These are phyloP conservation scores for Choloepus hoffmanni DNA, from an alignment of 2,113 vertebrate species.

Conservation along the genomic window DNA sequence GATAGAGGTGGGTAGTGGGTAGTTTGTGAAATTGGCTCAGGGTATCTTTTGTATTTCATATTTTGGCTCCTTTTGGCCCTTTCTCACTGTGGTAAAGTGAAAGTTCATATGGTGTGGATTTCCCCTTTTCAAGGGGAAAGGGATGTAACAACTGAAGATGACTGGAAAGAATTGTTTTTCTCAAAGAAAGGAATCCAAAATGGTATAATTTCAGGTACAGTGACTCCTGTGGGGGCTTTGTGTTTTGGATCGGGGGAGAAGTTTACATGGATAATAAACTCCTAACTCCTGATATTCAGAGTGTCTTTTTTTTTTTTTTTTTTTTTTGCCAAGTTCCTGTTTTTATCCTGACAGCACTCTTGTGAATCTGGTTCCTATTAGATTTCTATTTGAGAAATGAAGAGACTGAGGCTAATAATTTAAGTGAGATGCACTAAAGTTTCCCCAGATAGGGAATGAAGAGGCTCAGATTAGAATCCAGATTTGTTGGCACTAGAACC, in stretches of 20 bases:
- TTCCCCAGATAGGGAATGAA: not conserved
- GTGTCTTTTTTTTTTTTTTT: not conserved
- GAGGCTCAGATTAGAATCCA: not conserved
- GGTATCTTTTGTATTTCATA: not conserved
- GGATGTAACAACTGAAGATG: not conserved
- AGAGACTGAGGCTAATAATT: not conserved
- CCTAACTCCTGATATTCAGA: not conserved
- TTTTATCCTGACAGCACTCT: not conserved
- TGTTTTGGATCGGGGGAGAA: not conserved
- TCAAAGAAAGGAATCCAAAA: not conserved
- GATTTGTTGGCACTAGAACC: not conserved
- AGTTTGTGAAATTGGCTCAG: not conserved
- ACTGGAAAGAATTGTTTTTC: not conserved
- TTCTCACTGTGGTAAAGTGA: not conserved
- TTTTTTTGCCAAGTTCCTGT: not conserved
- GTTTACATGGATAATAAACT: not conserved
- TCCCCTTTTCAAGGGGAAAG: not conserved
- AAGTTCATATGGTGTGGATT: not conserved
- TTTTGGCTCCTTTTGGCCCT: not conserved
- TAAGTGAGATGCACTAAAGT: not conserved
- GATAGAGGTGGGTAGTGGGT: not conserved
- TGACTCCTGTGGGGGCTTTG: not conserved
- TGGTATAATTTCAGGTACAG: not conserved
- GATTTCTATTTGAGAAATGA: conserved; percentile 5
- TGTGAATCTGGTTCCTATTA: not conserved